A percentile compares a stretch with the other conserved stretches of the same genome.
Evolutionary conservation across 2,797 vertebrate genomes (phyloP).

Genomic region (Poeciliopsis presidionis): DNA sequence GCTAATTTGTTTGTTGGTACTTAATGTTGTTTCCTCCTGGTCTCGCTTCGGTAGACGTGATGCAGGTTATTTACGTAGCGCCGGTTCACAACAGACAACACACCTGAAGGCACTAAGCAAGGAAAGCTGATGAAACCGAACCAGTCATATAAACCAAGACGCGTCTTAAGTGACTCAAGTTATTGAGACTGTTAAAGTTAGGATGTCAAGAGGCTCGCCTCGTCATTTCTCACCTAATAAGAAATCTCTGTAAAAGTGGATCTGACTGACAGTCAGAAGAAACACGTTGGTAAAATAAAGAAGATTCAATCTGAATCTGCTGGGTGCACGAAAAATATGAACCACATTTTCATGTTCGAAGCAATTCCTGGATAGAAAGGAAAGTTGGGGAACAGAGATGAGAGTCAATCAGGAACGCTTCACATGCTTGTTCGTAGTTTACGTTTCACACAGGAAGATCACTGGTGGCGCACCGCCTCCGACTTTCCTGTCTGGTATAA

Average conservation of each 20-base stretch:
- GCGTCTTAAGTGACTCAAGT: not conserved
- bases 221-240: not conserved
- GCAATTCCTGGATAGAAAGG: not conserved
- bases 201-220: not conserved
- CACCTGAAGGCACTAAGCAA: not conserved
- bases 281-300: not conserved
- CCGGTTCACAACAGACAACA: not conserved
- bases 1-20: constrained; percentile 13
- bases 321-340: not conserved
- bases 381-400: not conserved
- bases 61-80: not conserved
- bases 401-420: not conserved
- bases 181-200: not conserved
- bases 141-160: not conserved
- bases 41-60: not conserved
- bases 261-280: not conserved
- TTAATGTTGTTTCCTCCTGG: constrained; percentile 10
- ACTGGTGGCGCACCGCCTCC: not conserved
- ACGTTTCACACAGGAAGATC: not conserved
- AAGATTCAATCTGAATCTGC: too few species aligned
- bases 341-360: not conserved
- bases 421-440: not conserved
- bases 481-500: not conserved
- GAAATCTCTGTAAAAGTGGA: not conserved
- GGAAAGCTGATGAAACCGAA: not conserved